A percentile compares a stretch with the other conserved stretches of the same genome.
Conservation (phyloP, 2,113 vertebrate species). For the Calypte anna region DNA sequence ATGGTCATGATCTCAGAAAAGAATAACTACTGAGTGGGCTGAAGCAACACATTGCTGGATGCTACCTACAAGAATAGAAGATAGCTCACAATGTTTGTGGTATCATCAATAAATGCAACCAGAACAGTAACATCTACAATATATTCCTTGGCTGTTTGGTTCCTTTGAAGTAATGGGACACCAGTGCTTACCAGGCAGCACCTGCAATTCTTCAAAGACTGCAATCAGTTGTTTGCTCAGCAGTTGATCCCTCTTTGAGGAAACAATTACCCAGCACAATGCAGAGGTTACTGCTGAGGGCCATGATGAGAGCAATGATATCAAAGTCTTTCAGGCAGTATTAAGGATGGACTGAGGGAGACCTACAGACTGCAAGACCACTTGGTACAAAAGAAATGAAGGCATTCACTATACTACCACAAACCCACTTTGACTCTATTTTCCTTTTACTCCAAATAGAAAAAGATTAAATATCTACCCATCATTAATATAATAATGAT, state of each 20-base stretch:
- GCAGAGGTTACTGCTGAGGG: not conserved
- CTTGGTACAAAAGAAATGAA: not conserved
- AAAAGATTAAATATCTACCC: not conserved
- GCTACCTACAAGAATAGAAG: not conserved
- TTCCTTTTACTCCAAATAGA: not conserved
- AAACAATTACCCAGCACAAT: not conserved
- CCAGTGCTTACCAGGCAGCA: not conserved
- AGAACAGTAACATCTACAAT: not conserved
- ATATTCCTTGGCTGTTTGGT: not conserved
- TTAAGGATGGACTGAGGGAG: not conserved
- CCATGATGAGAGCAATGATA: not conserved
- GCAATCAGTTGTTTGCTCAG: not conserved
- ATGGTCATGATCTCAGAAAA: not conserved
- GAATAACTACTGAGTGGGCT: too few relatives aligned
- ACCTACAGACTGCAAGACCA: not conserved
- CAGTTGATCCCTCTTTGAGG: not conserved
- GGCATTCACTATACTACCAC: not conserved
- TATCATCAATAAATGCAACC: not conserved
- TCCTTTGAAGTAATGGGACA: not conserved
- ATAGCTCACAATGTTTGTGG: accelerated
- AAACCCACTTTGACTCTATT: not conserved
- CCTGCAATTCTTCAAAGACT: not conserved
- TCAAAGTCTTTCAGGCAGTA: not conserved
- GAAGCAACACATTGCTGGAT: not conserved
- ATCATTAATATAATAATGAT: not conserved